phyloP scores from a whole-genome alignment of 2,797 vertebrate genomes.

The Protosalanx chinensis region DNA sequence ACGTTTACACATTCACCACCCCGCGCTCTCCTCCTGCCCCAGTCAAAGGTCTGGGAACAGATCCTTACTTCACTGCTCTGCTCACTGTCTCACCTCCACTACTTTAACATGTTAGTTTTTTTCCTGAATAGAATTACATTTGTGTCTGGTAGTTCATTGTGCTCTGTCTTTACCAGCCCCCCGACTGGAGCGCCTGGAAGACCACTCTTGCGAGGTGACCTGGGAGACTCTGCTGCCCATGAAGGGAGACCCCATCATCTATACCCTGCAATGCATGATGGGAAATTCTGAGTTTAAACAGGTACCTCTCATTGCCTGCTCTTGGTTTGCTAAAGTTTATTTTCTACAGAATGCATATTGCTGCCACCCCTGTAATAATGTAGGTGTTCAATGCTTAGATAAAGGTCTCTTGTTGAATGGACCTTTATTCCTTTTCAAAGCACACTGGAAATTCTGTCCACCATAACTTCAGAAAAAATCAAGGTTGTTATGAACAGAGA shows the following conservation, averaged over 20 bases:
- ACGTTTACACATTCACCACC: conserved; percentile 92
- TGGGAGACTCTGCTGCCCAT: conserved; percentile 90
- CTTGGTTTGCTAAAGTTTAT: not conserved
- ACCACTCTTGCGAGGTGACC: conserved; percentile 87
- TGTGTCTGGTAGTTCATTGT: not conserved
- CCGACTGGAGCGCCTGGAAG: conserved; percentile 88
- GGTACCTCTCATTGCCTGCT: conserved; percentile 65
- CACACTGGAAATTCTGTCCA: not conserved
- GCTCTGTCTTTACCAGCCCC: conserved; percentile 71
- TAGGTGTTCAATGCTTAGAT: not conserved
- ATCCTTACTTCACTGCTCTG: not conserved
- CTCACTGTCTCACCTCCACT: not conserved
- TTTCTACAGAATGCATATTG: no score
- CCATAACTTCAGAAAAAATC: no score
- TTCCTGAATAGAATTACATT: not conserved
- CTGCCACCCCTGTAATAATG: not conserved
- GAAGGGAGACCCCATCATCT: conserved; percentile 93
- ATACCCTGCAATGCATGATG: conserved; percentile 90
- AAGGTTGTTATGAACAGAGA: not conserved
- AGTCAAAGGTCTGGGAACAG: conserved; percentile 82
- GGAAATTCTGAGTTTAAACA: conserved; percentile 96
- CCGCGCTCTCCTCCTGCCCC: conserved; percentile 89
- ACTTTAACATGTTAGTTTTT: no score
- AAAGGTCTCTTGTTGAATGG: not conserved
- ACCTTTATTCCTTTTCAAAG: not conserved